Evolutionary conservation across 2,797 vertebrate species (phyloP), one percentile per base, ranked within the genome.

Genomic region (Vireo griseus): DNA sequence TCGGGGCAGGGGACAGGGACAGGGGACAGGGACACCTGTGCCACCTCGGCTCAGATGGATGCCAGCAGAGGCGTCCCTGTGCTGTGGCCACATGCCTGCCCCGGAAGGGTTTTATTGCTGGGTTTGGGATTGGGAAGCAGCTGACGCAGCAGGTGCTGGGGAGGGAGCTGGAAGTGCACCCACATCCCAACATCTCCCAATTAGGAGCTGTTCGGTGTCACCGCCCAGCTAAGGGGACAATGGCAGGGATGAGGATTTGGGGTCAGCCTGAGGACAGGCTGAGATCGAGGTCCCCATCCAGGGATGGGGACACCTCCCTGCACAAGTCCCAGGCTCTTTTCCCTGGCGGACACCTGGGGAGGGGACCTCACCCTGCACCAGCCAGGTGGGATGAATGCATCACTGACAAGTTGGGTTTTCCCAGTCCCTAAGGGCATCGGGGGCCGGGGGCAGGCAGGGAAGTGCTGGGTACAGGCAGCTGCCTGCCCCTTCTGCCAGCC

Each of bases 41-140:
- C 33, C 11, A 2, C 80, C n/a, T 4, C 0, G 0, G 76, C 39
- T 29, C 1, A 2, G 37, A 59, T 45, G 55, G 31, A n/a, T 18
- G 50, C 48, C 5, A 4, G 69, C 0, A 1, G 51, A 58, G 61
- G 62, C 1, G 11, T 71, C 21, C 1, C 67, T 13, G 66, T 20
- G 35, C 35, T 4, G 4, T 3, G 71, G 44, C n/a, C 54, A 15
- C 7, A 1, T 50, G 65, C 52, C 78, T 88, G 75, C 39, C 84
- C 75, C 75, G 29, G 68, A 26, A 82, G 31, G 61, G 85, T 77
- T 96, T 95, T 90, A 92, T 66, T 86, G 83, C 86, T 45, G 76
- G 47, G 57, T 59, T 85, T 72, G 55, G 59, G 55, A 11, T 10
- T 40, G 66, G 62, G 84, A 94, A 86, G 91, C 65, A 75, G 96